Evolutionary conservation across 2,888 invertebrate species (phyloP).

Genomic region (Ecliptopera silaceata): DNA sequence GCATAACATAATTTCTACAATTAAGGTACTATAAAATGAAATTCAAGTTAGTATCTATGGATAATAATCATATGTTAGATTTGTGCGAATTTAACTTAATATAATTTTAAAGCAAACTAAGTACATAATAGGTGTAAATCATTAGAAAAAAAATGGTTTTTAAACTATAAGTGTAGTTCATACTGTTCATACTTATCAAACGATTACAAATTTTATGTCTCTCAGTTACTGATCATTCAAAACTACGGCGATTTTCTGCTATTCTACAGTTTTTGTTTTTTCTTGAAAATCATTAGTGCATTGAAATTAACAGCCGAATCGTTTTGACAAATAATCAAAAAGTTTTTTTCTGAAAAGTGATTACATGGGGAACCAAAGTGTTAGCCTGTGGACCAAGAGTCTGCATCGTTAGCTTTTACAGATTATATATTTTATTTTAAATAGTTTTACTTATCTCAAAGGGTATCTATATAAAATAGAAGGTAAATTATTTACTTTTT

Average conservation of each 20-base stretch:
- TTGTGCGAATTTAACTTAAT: no score
- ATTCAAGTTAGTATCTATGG: no score
- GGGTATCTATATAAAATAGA: no score
- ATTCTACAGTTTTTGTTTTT: conserved; percentile 69
- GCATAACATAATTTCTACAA: no score
- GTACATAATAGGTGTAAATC: no score
- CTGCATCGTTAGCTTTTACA: not conserved
- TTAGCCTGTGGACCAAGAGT: conserved; percentile 1
- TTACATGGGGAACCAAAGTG: conserved; percentile 3
- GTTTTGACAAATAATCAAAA: conserved; percentile 51
- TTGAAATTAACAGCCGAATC: conserved; percentile 65
- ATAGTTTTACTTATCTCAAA: not conserved
- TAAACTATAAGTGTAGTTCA: no score
- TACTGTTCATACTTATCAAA: not conserved
- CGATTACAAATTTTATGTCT: not conserved
- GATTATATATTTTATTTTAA: not conserved
- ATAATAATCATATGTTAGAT: no score
- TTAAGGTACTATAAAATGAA: no score
- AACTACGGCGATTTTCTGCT: conserved; percentile 61
- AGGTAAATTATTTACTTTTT: not conserved
- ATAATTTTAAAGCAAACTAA: no score
- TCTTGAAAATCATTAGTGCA: conserved; percentile 69
- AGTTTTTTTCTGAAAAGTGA: conserved; percentile 33
- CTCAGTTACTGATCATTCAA: conserved; percentile 53
- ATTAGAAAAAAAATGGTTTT: no score